Base-by-base conservation (phyloP, 2,113 vertebrate species). In the Ariopsis seemanni region DNA sequence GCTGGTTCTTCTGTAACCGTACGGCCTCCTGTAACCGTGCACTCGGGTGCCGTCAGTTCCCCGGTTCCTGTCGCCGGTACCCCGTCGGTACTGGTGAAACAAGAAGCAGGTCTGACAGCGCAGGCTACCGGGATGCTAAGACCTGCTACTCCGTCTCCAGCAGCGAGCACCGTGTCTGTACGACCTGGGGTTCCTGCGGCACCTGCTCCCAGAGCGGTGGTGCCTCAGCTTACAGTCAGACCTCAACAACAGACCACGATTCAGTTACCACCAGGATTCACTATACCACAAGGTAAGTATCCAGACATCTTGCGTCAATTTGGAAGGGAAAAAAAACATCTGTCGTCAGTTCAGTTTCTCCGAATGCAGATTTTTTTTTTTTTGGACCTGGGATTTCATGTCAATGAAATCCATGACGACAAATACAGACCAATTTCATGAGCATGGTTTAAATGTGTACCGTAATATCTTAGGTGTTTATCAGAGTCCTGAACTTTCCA, bases 211-310 rank as follows among this genome's bases (percentile, higher is more conserved):
- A 93, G 96, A 86, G 92, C 96, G 7, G 95, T 96, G 87, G 94
- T 95, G n/a, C 96, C 96, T 2, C 96, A 97, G 93, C 91, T 97
- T 91, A 95, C 97, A 87, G 96, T 97, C 91, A 93, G 96, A 93
- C 96, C 95, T 69, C 96, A 96, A 74, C 96, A 96, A 90, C 97
- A 96, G 93, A 95, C 96, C 34, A 96, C 96, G 89, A 96, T 97
- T 90, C 97, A 97, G 93, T 94, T 97, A 90, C 96, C 96, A 78
- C 96, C 96, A 10, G 97, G 96, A 88, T 97, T 97, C 93, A 97
- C 96, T 87, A 96, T 97, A 90, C 97, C 96, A 42, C 95, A 92
- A 88, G 96, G 96, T 97, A 96, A 95, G 95, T 9, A 8, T 72
- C 10, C 77, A 82, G 20, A 34, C 12, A 17, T 4, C 10, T 15